Percentiles rank a stretch among this genome's conserved stretches.
Evolutionary conservation across 2,888 invertebrate species (phyloP).

Genomic region (Aphodius granarius): DNA sequence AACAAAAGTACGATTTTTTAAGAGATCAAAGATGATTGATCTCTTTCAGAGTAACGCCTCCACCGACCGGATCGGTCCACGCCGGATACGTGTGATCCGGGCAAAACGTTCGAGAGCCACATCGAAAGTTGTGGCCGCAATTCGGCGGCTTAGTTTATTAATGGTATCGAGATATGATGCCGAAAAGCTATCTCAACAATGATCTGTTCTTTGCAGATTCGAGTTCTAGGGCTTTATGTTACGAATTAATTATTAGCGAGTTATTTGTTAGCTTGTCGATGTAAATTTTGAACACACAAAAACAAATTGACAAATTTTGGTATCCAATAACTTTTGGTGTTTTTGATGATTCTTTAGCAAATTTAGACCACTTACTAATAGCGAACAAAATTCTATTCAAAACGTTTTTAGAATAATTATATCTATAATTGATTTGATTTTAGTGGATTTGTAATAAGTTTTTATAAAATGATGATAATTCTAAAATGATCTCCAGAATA

Average conservation of each 20-base stretch:
- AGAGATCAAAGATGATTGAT: slow-evolving; percentile 14
- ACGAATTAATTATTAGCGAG: not conserved
- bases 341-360: too few relatives aligned
- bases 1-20: slow-evolving; percentile 5
- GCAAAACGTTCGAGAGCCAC: not conserved
- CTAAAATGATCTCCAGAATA: too few relatives aligned
- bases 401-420: too few relatives aligned
- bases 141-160: not conserved
- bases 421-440: too few relatives aligned
- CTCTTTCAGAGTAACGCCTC: slow-evolving; percentile 4
- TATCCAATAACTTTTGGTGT: too few relatives aligned
- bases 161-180: not conserved
- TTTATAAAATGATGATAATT: too few relatives aligned
- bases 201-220: not conserved
- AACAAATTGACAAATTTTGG: too few relatives aligned
- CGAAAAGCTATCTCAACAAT: not conserved
- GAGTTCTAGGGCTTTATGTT: not conserved
- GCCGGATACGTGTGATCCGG: not conserved
- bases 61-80: not conserved
- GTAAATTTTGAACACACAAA: too few relatives aligned
- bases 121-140: not conserved
- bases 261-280: too few relatives aligned
- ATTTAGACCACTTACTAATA: too few relatives aligned
- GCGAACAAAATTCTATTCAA: too few relatives aligned
- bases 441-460: too few relatives aligned